phyloP scores from a whole-genome alignment of 37 sponge, comb jelly and placozoan species.

The Spongilla lacustris region DNA sequence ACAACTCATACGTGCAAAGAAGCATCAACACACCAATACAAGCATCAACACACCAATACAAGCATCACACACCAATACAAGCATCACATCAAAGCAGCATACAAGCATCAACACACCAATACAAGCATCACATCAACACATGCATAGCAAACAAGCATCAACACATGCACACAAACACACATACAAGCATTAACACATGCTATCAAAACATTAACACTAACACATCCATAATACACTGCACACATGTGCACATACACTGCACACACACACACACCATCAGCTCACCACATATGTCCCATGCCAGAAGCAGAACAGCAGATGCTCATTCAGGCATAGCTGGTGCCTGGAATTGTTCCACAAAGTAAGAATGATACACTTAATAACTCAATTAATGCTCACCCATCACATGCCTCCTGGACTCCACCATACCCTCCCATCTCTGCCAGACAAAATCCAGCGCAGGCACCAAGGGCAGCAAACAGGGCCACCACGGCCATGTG shows the following conservation, averaged over 20 bases:
- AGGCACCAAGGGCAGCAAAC: conserved; percentile 39
- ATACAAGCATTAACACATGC: conserved; percentile 7
- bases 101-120: neutral
- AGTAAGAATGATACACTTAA: too few relatives aligned
- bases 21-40: too few relatives aligned
- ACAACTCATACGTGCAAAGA: too few relatives aligned
- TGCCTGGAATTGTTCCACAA: conserved; percentile 8
- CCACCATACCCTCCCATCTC: conserved; percentile 28
- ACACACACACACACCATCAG: neutral
- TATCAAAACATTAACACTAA: conserved; percentile 7
- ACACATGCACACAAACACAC: conserved; percentile 22
- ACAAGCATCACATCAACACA: too few relatives aligned
- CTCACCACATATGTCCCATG: conserved; percentile 45
- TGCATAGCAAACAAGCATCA: too few relatives aligned
- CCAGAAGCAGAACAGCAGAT: conserved; percentile 9
- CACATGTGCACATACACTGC: too few relatives aligned
- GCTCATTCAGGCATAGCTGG: conserved; percentile 33
- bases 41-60: neutral
- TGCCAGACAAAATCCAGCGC: conserved; percentile 25
- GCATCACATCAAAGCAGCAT: too few relatives aligned
- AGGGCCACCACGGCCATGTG: neutral
- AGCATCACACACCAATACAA: too few relatives aligned
- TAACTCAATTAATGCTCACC: neutral
- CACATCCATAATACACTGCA: neutral
- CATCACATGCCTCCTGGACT: neutral